Evolutionary conservation across 2,113 vertebrate species (phyloP).

Genomic region (Hippocampus zosterae): DNA sequence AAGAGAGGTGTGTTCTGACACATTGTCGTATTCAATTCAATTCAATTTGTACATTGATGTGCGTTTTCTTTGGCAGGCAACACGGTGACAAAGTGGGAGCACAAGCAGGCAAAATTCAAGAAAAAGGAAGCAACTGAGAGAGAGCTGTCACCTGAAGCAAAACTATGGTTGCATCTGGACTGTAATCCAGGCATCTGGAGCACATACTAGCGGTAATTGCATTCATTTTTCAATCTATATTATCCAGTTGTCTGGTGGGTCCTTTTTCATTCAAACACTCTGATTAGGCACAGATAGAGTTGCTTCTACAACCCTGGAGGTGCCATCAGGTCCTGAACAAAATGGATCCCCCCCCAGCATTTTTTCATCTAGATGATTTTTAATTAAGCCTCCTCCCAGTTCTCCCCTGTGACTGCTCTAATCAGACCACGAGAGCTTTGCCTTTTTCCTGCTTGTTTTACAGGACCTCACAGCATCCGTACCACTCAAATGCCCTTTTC

Average conservation of each 20-base stretch:
- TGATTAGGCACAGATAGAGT: slow-evolving; percentile 40
- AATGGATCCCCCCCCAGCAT: slow-evolving; percentile 36
- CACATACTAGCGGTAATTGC: slow-evolving; percentile 26
- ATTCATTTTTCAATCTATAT: slow-evolving; percentile 49
- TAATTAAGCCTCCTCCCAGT: slow-evolving; percentile 67
- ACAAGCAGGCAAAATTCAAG: neutral
- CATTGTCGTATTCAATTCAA: slow-evolving; percentile 13
- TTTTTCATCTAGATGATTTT: slow-evolving; percentile 73
- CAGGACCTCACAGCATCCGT: slow-evolving; percentile 37
- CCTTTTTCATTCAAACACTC: slow-evolving; percentile 16
- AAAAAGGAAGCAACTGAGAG: neutral
- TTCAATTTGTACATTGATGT: slow-evolving; percentile 19
- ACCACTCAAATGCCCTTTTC: slow-evolving; percentile 4
- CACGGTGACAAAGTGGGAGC: neutral
- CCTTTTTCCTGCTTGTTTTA: slow-evolving; percentile 31
- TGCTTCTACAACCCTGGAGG: slow-evolving; percentile 40
- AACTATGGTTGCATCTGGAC: slow-evolving; percentile 12
- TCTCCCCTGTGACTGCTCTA: slow-evolving; percentile 58
- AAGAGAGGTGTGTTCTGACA: slow-evolving; percentile 19
- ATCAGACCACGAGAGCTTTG: slow-evolving; percentile 62
- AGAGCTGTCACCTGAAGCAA: neutral
- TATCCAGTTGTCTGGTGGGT: slow-evolving; percentile 30
- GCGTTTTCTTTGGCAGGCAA: slow-evolving; percentile 34
- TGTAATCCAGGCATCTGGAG: slow-evolving; percentile 16
- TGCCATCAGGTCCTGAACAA: slow-evolving; percentile 39